Conservation (phyloP, 2,888 invertebrate species). For the Adineta ricciae region DNA sequence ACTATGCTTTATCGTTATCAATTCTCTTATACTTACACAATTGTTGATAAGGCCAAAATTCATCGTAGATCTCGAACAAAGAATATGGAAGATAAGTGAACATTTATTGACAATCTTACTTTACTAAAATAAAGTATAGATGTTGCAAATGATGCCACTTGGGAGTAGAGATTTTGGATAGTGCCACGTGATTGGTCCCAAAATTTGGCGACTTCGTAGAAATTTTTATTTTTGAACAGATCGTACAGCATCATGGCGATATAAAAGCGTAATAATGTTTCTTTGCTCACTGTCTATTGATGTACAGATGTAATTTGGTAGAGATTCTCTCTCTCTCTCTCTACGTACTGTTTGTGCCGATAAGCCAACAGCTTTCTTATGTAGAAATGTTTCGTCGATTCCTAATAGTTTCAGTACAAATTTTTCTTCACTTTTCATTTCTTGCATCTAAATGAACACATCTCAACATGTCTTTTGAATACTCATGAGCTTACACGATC, state of each 20-base stretch:
- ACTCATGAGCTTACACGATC: neutral
- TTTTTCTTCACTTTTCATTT: slow-evolving; percentile 16
- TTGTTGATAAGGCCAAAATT: slow-evolving; percentile 33
- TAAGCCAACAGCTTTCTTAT: neutral
- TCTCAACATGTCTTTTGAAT: too few species aligned
- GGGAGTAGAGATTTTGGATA: slow-evolving; percentile 45
- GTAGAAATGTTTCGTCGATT: neutral
- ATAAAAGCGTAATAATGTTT: neutral
- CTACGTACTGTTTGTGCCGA: neutral
- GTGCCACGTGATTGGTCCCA: slow-evolving; percentile 58
- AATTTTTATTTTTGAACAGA: slow-evolving; percentile 15
- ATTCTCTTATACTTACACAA: neutral
- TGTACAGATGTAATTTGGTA: neutral
- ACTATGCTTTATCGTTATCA: neutral
- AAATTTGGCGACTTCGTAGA: slow-evolving; percentile 55
- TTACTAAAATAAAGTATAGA: slow-evolving; percentile 55
- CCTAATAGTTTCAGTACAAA: neutral
- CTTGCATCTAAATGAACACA: neutral
- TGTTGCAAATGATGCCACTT: neutral
- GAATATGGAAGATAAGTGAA: slow-evolving; percentile 67
- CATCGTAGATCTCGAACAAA: slow-evolving; percentile 59
- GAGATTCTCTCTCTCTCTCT: neutral
- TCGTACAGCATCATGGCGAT: neutral
- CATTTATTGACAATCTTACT: slow-evolving; percentile 66
- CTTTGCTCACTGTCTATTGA: neutral